phyloP scores from a whole-genome alignment of 2,888 invertebrate genomes.

The Oconnorella tubifera region DNA sequence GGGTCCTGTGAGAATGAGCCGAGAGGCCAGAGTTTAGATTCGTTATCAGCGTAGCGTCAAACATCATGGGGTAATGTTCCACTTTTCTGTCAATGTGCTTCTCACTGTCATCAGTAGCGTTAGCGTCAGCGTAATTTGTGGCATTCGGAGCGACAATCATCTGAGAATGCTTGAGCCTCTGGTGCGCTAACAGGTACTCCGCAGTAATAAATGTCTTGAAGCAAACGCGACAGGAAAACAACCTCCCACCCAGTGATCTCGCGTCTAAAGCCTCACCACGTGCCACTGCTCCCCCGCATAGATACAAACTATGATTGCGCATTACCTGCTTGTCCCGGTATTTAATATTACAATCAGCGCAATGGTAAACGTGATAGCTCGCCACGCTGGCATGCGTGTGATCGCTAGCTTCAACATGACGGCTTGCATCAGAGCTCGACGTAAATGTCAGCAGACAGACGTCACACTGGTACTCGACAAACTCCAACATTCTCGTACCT shows the following conservation, averaged over 20 bases:
- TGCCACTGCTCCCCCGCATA: slow-evolving; percentile 1
- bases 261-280: not conserved
- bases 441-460: slow-evolving; percentile 22
- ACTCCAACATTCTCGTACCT: slow-evolving; percentile 21
- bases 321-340: slow-evolving; percentile 26
- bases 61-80: not conserved
- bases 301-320: slow-evolving; percentile 24
- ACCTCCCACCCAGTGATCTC: not conserved
- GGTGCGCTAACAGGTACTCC: slow-evolving; percentile 19
- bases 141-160: not conserved
- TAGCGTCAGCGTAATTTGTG: not conserved
- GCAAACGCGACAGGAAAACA: slow-evolving; percentile 22
- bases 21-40: not conserved
- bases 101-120: not conserved
- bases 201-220: slow-evolving; percentile 21
- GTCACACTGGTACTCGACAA: slow-evolving; percentile 24
- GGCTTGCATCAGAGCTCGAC: slow-evolving; percentile 8
- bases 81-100: too few relatives aligned
- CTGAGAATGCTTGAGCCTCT: slow-evolving; percentile 7
- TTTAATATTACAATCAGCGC: slow-evolving; percentile 20
- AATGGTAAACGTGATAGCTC: slow-evolving; percentile 23
- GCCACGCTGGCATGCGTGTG: slow-evolving; percentile 20
- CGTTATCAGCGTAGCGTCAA: slow-evolving; percentile 1
- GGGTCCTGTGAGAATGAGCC: not conserved
- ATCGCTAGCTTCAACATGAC: slow-evolving; percentile 22